phyloP scores from a whole-genome alignment of 2,113 vertebrate genomes.

The Pelvicachromis taeniatus region DNA sequence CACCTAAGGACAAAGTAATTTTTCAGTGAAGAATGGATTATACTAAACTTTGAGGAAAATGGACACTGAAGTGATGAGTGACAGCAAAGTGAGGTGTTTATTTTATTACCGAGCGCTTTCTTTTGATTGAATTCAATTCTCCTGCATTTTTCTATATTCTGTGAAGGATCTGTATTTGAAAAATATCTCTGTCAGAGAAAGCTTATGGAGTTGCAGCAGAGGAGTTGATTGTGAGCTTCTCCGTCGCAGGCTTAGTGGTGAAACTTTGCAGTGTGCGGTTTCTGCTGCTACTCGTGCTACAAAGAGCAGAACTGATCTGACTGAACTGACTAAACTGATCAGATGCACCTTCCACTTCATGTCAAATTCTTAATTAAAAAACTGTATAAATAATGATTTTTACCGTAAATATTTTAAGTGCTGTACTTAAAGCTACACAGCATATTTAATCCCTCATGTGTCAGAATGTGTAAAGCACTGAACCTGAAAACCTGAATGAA shows the following conservation, averaged over 20 bases:
- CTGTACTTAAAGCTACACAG: slow-evolving; percentile 30
- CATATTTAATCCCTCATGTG: slow-evolving; percentile 55
- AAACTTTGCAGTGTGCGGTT: not conserved
- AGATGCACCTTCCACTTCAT: not conserved
- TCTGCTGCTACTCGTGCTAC: not conserved
- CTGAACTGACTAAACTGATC: too few relatives aligned
- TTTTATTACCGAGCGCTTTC: slow-evolving; percentile 11
- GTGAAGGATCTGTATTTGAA: slow-evolving; percentile 31
- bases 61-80: slow-evolving; percentile 34
- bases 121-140: slow-evolving; percentile 29
- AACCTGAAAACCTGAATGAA: slow-evolving; percentile 65
- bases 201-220: slow-evolving; percentile 24
- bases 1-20: slow-evolving; percentile 17
- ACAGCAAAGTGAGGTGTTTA: slow-evolving; percentile 29
- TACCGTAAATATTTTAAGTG: slow-evolving; percentile 15
- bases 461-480: slow-evolving; percentile 53
- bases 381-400: not conserved
- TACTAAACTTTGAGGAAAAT: slow-evolving; percentile 2
- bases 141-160: slow-evolving; percentile 22
- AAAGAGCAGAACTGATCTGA: too few relatives aligned
- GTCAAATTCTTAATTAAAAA: slow-evolving; percentile 11
- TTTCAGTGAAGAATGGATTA: slow-evolving; percentile 16
- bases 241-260: not conserved
- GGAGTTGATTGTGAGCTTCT: slow-evolving; percentile 21
- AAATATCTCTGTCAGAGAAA: slow-evolving; percentile 3